Conservation (phyloP, 2,797 vertebrate species). For the Scolopax bukidnonensis region DNA sequence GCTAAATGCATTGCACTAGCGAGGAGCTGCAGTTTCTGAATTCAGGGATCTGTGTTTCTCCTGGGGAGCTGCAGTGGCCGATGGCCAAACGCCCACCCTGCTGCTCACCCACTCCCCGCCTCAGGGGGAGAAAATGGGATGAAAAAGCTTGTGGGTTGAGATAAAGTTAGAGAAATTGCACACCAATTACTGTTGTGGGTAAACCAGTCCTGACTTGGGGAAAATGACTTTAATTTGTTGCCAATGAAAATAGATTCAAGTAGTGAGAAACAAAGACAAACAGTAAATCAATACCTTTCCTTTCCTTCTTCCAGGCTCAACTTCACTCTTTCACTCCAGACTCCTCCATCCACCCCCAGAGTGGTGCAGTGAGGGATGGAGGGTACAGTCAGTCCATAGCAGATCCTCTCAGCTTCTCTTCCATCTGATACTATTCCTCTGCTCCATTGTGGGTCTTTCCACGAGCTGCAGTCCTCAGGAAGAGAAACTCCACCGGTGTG, state of each 20-base stretch:
- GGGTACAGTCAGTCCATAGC: background rate
- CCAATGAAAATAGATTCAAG: background rate
- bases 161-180: background rate
- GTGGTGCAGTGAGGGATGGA: background rate
- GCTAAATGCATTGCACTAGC: background rate
- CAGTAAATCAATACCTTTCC: background rate
- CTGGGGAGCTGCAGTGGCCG: background rate
- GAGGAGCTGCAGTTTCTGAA: background rate
- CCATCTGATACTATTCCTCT: background rate
- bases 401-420: background rate
- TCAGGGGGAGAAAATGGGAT: background rate
- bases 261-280: background rate
- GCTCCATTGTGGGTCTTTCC: background rate
- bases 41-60: background rate
- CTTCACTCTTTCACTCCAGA: background rate
- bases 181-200: background rate
- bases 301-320: background rate
- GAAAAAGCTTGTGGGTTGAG: background rate
- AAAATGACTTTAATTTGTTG: background rate
- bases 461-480: rapidly evolving
- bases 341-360: background rate
- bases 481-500: rapidly evolving
- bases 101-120: background rate
- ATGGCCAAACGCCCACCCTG: background rate
- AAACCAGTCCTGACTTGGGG: background rate